Evolutionary conservation across 2,888 invertebrate species (phyloP).

Genomic region (Heliconius erato): DNA sequence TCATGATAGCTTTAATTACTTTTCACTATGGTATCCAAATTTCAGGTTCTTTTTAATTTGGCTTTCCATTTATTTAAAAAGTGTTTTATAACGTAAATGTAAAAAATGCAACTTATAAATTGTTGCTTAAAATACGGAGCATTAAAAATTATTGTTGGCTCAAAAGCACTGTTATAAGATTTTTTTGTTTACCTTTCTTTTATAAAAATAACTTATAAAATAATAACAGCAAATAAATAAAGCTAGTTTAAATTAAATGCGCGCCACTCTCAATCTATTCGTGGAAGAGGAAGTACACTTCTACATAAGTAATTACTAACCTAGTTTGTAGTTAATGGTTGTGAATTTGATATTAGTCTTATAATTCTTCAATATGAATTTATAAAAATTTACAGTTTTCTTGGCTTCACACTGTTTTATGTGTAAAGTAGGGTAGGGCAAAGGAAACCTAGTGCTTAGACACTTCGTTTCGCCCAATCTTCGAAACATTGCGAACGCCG

Average conservation of each 20-base stretch:
- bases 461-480: neutral
- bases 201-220: neutral
- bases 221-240: constrained; percentile 6
- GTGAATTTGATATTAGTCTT: neutral
- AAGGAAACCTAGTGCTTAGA: neutral
- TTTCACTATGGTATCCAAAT: no score
- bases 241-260: constrained; percentile 1
- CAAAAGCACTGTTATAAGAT: neutral
- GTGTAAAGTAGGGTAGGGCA: neutral
- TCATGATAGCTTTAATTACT: no score
- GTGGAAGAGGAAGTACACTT: neutral
- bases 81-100: no score
- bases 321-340: constrained; percentile 1
- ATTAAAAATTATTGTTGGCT: neutral
- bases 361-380: neutral
- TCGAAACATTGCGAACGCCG: neutral
- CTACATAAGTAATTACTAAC: constrained; percentile 2
- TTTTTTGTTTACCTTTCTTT: neutral
- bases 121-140: neutral
- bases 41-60: no score
- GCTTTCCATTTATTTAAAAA: no score
- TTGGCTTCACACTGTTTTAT: neutral
- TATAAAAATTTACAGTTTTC: neutral
- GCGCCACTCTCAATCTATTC: neutral
- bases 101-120: no score